Base-by-base conservation (phyloP, 2,797 vertebrate species). In the Diplodus puntazzo region DNA sequence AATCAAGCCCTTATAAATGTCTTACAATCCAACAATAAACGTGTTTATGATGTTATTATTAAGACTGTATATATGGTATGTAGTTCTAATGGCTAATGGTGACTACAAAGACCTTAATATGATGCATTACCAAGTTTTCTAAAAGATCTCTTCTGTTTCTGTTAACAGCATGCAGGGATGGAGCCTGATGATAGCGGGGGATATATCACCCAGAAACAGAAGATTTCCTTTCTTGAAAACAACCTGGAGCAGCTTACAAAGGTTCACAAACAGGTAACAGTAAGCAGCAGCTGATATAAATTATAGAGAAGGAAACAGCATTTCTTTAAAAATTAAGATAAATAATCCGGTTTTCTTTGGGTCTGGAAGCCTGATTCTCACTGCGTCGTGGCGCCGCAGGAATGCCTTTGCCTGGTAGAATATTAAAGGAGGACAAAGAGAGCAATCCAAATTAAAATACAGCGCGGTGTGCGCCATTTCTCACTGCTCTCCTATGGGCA, bases 201-300 rank as follows among this genome's bases (percentile, higher is more conserved):
- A 93, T 96, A 95, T 92, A 94, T 97, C 91, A 97, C 95, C 84
- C 98, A 99, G 96, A 99, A 97, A 78, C 97, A 99, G 93, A 99
- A 98, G 96, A 99, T 99, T 93, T 98, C 96, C 96, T 99, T 99
- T 96, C 97, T 99, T 95, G 97, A 99, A 93, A 98, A 98, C 95
- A 99, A 99, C 96, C 91, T 99, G 96, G 97, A 98, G 89, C 97
- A 98, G 89, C 97, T 98, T 96, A 97, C 97, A 92, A 98, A 98
- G 83, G 97, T 98, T 95, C 97, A 98, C 96, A 98, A 98, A 95
- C 97, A 98, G 97, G 97, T 98, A 92, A 42, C 42, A 55, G 10
- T 8, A 49, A 54, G 21, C 50, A 27, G 21, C n/a, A 57, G 16
- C 30, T 39, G 39, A 39, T 42, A 25, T 50, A 11, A 80, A 74